Evolutionary conservation across 2,797 vertebrate genomes (phyloP).

Genomic region (Oreonectes daqikongensis): DNA sequence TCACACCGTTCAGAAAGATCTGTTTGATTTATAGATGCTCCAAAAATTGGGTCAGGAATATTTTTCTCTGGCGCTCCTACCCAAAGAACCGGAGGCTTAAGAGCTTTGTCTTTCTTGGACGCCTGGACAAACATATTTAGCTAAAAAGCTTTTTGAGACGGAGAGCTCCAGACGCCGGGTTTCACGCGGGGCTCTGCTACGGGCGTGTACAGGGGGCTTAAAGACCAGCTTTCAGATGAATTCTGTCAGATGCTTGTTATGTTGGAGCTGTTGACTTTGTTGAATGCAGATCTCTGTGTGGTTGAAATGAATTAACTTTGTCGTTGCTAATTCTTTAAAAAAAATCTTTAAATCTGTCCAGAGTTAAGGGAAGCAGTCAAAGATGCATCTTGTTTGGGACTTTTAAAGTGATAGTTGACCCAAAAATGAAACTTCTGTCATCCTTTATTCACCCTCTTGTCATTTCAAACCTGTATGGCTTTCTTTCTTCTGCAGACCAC

Average conservation of each 20-base stretch:
- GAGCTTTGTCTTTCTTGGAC: conserved; percentile 47
- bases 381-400: no score
- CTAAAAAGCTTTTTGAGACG: conserved; percentile 38
- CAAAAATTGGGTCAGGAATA: conserved; percentile 71
- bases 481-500: no score
- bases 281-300: conserved; percentile 13
- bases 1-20: conserved; percentile 65
- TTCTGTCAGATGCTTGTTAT: conserved; percentile 46
- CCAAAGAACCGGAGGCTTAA: conserved; percentile 36
- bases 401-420: no score
- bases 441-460: no score
- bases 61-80: conserved; percentile 28
- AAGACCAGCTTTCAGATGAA: conserved; percentile 44
- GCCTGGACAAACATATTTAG: conserved; percentile 49
- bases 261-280: conserved; percentile 46
- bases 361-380: no score
- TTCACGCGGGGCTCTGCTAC: conserved; percentile 38
- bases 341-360: no score
- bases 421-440: no score
- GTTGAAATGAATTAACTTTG: conserved; percentile 1
- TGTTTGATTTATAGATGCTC: conserved; percentile 71
- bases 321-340: background rate
- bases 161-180: conserved; percentile 25
- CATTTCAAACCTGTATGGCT: no score
- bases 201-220: conserved; percentile 40